Base-by-base conservation (phyloP, 2,113 vertebrate species). In the Rattus rattus region DNA sequence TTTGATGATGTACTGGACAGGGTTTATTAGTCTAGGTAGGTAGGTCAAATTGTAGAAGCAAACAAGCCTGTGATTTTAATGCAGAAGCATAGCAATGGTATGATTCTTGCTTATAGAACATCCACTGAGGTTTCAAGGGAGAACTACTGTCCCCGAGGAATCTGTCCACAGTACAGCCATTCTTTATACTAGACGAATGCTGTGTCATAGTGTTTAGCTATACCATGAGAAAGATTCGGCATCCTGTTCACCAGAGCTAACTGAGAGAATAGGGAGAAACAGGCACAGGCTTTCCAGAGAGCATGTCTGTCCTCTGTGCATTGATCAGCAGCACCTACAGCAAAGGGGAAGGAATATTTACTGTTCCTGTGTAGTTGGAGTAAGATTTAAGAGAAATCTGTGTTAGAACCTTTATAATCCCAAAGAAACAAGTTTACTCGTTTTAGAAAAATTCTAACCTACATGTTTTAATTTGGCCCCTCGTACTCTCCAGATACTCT, bases 341-440 rank as follows among this genome's bases (percentile, higher is more conserved):
- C n/a, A 77, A 83, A 63, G 39, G 9, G 11, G 2, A 13, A 75
- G 26, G 33, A 20, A 14, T 26, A 12, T 43, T 96, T 90, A 65
- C 59, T 63, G 30, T 81, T 72, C 65, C 28, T 28, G 1, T 72
- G 43, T 3, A 75, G 10, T 65, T 80, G 9, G 39, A 94, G 76
- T 1, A 36, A 86, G 80, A 85, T 88, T 19, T 69, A 54, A 12
- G 11, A 54, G 33, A 94, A 91, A 12, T 91, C 13, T 75, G 33
- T 92, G 20, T 39, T 76, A 72, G 85, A 33, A 43, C 7, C 75
- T 85, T 94, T 59, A 63, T 63, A 92, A 92, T 95, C 39, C 13
- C 33, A 65, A 88, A 70, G 43, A 87, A 72, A 77, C 22, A 89
- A 79, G 92, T 93, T 83, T 90, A 94, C 88, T 86, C 39, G 65